These are phyloP conservation scores for Oreochromis grahami DNA, from an alignment of 2,797 vertebrate genomes.

Conservation along the genomic window DNA sequence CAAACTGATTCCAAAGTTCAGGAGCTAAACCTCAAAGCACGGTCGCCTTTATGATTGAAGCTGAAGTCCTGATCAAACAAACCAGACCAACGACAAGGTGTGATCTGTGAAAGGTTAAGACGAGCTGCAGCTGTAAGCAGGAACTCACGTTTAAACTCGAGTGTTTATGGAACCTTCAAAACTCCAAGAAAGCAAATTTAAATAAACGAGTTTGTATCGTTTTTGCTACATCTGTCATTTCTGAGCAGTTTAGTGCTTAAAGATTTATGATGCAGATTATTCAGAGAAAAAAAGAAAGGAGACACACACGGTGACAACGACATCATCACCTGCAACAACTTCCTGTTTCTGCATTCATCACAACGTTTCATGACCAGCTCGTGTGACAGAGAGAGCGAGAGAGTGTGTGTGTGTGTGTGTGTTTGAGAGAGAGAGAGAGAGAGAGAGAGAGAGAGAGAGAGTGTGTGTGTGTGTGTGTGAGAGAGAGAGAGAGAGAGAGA, in stretches of 20 bases:
- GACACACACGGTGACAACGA: too few relatives aligned
- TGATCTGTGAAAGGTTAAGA: background rate
- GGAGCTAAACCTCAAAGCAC: background rate
- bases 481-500: too few relatives aligned
- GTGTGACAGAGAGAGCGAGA: fast-evolving
- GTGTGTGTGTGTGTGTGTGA: too few relatives aligned
- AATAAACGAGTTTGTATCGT: background rate
- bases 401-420: too few relatives aligned
- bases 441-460: too few relatives aligned
- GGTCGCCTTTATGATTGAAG: background rate
- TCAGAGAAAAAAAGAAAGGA: too few relatives aligned
- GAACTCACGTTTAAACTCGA: background rate
- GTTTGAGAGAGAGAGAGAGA: too few relatives aligned
- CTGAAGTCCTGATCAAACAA: background rate
- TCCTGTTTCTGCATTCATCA: too few relatives aligned
- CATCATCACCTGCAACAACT: too few relatives aligned
- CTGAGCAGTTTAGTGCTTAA: background rate
- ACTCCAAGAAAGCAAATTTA: background rate
- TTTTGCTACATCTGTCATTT: background rate
- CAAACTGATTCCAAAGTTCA: background rate
- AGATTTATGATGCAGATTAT: background rate
- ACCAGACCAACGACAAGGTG: background rate
- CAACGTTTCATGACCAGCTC: too few relatives aligned
- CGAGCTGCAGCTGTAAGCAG: background rate
- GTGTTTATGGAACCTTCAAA: fast-evolving